Evolutionary conservation across 2,113 vertebrate genomes (phyloP).

Genomic region (Brienomyrus longianalis): DNA sequence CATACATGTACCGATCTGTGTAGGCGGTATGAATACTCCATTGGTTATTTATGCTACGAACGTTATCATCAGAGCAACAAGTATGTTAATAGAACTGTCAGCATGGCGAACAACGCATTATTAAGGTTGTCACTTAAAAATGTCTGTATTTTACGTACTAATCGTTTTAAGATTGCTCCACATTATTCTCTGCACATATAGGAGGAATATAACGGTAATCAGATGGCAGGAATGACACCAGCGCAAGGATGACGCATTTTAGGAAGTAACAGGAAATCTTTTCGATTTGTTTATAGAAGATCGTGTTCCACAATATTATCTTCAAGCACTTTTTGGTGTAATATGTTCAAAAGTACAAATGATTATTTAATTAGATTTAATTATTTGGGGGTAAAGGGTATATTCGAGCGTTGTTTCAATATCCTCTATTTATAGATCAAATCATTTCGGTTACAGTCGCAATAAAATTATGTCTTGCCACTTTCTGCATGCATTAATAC

Average conservation of each 20-base stretch:
- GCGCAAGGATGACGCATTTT: background rate
- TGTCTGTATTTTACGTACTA: background rate
- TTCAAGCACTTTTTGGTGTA: background rate
- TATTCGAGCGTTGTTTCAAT: background rate
- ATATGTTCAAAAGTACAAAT: background rate
- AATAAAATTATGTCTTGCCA: background rate
- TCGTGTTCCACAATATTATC: background rate
- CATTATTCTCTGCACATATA: background rate
- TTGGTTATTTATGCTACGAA: background rate
- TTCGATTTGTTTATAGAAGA: background rate
- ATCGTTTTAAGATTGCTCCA: background rate
- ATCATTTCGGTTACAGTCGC: background rate
- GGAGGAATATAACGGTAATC: background rate
- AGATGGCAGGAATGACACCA: background rate
- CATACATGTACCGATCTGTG: conserved; percentile 1
- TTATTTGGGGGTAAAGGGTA: background rate
- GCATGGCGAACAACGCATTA: conserved; percentile 10
- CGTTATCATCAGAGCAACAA: conserved; percentile 14
- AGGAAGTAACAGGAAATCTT: background rate
- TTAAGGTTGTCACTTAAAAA: conserved; percentile 11
- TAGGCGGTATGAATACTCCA: background rate
- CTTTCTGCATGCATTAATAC: background rate
- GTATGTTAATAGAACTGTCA: background rate
- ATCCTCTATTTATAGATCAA: conserved; percentile 8
- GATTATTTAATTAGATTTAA: conserved; percentile 4